Conservation (phyloP, 2,113 vertebrate species). For the Nycticryphes semicollaris region DNA sequence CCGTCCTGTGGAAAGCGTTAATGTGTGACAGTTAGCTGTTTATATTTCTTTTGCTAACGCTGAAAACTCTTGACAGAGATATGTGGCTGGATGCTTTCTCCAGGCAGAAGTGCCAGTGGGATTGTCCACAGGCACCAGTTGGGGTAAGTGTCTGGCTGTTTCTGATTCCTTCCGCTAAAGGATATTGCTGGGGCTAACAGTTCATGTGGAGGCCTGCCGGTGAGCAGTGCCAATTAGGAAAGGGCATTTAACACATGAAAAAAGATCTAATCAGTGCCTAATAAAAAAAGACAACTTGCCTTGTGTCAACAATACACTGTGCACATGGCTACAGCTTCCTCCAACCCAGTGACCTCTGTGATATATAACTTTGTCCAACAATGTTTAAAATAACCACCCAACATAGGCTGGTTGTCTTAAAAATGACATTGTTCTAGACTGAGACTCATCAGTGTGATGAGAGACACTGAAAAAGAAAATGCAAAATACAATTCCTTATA, state of each 20-base stretch:
- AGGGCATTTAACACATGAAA: neutral
- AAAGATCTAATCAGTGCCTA: neutral
- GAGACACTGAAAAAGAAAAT: neutral
- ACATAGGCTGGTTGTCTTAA: neutral
- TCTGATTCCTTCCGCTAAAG: neutral
- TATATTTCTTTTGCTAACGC: neutral
- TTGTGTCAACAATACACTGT: neutral
- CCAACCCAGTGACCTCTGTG: neutral
- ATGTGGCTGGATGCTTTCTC: neutral
- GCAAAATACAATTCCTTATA: neutral
- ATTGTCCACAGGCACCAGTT: neutral
- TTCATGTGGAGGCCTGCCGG: neutral
- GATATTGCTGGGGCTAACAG: neutral
- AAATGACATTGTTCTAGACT: neutral
- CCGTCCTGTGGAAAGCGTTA: neutral
- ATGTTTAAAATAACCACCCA: neutral
- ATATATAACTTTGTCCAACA: neutral
- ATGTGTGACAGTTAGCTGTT: neutral
- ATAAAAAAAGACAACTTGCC: constrained; percentile 2
- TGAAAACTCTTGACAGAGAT: neutral
- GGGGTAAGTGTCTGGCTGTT: neutral
- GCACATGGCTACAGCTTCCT: neutral
- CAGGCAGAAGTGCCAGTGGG: neutral
- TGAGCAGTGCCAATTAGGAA: neutral
- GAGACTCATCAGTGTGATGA: neutral